These are phyloP conservation scores for Brachyopa scutellaris DNA, from an alignment of 2,888 invertebrate genomes.

Conservation along the genomic window DNA sequence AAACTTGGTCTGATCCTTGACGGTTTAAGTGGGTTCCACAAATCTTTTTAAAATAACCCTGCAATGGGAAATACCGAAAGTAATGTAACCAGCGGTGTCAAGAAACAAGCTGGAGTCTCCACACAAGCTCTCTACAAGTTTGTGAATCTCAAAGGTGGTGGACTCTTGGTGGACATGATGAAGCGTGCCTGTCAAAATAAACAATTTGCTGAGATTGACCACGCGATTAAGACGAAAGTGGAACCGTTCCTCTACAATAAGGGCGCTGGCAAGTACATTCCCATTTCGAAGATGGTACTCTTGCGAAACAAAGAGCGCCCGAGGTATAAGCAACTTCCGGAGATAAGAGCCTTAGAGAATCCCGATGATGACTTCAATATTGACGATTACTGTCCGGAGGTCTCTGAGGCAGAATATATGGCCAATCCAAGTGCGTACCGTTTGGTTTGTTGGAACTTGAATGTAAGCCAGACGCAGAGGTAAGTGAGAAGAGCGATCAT, in stretches of 20 bases:
- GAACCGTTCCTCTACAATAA: conserved; percentile 96
- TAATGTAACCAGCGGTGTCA: conserved; percentile 96
- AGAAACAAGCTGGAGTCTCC: conserved; percentile 95
- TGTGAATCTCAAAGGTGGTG: conserved; percentile 95
- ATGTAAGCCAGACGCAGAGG: too few relatives aligned
- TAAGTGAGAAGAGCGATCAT: background rate
- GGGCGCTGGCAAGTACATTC: conserved; percentile 95
- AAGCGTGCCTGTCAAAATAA: conserved; percentile 94
- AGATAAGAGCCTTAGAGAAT: conserved; percentile 90
- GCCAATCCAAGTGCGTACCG: conserved; percentile 88
- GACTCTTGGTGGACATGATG: conserved; percentile 96
- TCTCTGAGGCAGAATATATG: conserved; percentile 85
- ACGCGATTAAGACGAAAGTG: conserved; percentile 94
- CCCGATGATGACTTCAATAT: conserved; percentile 93
- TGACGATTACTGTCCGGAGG: conserved; percentile 88
- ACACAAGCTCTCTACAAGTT: conserved; percentile 93
- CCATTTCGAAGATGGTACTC: conserved; percentile 93
- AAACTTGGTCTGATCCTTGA: background rate
- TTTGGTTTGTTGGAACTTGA: conserved; percentile 95
- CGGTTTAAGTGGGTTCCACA: background rate
- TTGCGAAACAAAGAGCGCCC: conserved; percentile 93
- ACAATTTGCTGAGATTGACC: conserved; percentile 95
- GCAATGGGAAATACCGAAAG: conserved; percentile 92
- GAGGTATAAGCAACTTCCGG: conserved; percentile 90
- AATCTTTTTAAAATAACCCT: background rate